Evolutionary conservation across 2,797 vertebrate species (phyloP).

Genomic region (Agapornis canus): DNA sequence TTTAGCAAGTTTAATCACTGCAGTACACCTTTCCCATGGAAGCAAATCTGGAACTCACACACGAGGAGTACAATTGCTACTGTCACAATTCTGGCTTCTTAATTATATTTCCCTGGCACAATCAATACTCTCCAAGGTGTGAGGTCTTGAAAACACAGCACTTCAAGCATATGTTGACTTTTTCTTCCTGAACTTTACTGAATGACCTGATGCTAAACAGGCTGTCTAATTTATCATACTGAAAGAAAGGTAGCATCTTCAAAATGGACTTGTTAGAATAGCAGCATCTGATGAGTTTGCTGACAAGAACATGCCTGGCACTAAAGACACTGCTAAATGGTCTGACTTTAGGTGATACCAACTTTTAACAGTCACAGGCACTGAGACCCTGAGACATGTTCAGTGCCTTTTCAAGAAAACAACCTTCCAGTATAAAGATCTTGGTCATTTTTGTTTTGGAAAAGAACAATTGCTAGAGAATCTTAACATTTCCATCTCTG

Average conservation of each 20-base stretch:
- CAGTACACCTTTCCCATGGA: not conserved
- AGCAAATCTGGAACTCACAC: not conserved
- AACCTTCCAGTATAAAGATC: not conserved
- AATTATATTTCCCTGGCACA: not conserved
- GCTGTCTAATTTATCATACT: not conserved
- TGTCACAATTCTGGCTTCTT: not conserved
- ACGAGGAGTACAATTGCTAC: not conserved
- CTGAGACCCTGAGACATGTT: not conserved
- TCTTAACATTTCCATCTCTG: not conserved
- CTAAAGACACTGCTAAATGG: not conserved
- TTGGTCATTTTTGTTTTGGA: not conserved
- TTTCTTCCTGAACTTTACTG: not conserved
- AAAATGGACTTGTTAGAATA: not conserved
- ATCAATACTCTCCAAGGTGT: not conserved
- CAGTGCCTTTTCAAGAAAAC: not conserved
- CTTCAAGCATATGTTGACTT: not conserved
- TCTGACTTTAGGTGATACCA: not conserved
- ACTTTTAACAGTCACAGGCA: not conserved
- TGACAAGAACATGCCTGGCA: not conserved
- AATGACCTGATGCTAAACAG: not conserved
- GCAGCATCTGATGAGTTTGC: not conserved
- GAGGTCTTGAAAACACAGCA: not conserved
- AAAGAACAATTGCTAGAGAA: not conserved
- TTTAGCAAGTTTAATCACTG: not conserved
- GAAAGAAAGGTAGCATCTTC: not conserved